A percentile compares a stretch with the other conserved stretches of the same genome.
phyloP scores from a whole-genome alignment of 2,888 invertebrate species.

The Drepanosiphum platanoidis region DNA sequence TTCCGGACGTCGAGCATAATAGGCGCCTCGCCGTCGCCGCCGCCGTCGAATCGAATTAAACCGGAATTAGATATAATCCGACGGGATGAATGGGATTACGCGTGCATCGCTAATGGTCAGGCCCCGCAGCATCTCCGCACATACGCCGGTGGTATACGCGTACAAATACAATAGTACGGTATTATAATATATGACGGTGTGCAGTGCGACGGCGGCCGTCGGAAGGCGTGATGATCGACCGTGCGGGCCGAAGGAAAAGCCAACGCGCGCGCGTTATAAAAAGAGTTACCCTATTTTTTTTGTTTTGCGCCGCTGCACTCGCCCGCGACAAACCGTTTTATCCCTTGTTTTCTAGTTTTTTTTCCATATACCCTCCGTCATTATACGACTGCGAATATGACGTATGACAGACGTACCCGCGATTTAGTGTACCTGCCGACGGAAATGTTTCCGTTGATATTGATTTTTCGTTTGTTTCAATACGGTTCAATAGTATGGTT shows the following conservation, averaged over 20 bases:
- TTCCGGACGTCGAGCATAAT: conserved; percentile 38
- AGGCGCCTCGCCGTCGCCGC: conserved; percentile 34
- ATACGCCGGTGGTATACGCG: background rate
- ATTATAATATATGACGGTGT: background rate
- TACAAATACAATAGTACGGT: background rate
- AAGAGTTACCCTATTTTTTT: background rate
- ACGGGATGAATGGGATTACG: conserved; percentile 62
- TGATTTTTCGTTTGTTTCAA: too few relatives aligned
- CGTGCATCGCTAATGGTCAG: conserved; percentile 62
- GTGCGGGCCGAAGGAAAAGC: background rate
- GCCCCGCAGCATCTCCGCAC: conserved; percentile 47
- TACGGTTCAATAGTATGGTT: too few relatives aligned
- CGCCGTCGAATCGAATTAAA: conserved; percentile 60
- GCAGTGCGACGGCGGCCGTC: background rate
- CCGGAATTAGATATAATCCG: conserved; percentile 62
- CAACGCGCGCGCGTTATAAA: background rate
- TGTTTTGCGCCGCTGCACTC: background rate
- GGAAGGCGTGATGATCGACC: too few relatives aligned
- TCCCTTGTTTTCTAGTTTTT: background rate
- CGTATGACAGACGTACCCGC: background rate
- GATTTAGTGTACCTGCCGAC: too few relatives aligned
- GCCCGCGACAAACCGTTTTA: background rate
- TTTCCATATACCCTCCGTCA: background rate
- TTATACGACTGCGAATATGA: conserved; percentile 6
- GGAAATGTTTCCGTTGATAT: too few relatives aligned